These are phyloP conservation scores for Diacarnus erythraeanus DNA, from an alignment of 37 sponge, comb jelly and placozoan genomes.

Conservation along the genomic window DNA sequence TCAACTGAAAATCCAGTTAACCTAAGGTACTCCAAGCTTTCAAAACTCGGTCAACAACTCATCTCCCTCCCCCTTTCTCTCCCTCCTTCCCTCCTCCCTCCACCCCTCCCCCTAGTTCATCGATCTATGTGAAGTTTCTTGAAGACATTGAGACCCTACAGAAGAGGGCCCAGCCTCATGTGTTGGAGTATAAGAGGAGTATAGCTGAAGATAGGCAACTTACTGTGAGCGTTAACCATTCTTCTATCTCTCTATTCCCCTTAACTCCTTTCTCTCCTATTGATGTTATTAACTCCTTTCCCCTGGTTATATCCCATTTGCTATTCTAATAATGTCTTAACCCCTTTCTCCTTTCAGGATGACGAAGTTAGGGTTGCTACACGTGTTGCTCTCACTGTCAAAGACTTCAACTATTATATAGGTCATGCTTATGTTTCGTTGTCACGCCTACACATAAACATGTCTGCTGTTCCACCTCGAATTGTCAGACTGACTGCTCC, in stretches of 20 bases:
- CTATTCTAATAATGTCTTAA: no score
- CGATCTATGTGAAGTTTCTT: neutral
- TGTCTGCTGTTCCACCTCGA: slow-evolving; percentile 18
- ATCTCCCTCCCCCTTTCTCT: no score
- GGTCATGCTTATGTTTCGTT: slow-evolving; percentile 33
- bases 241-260: neutral
- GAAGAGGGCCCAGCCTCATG: neutral
- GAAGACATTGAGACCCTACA: slow-evolving; percentile 19
- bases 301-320: neutral
- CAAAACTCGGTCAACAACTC: no score
- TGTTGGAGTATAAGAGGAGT: neutral
- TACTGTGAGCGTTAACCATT: neutral
- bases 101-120: no score
- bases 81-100: no score
- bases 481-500: slow-evolving; percentile 14
- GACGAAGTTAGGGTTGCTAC: neutral
- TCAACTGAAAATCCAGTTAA: neutral
- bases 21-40: neutral
- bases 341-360: no score
- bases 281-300: neutral
- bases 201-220: neutral
- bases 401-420: slow-evolving; percentile 50
- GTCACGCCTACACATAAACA: slow-evolving; percentile 35
- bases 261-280: neutral
- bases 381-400: slow-evolving; percentile 26